Evolutionary conservation across 2,888 invertebrate genomes (phyloP).

Genomic region (Ophonus ardosiacus): DNA sequence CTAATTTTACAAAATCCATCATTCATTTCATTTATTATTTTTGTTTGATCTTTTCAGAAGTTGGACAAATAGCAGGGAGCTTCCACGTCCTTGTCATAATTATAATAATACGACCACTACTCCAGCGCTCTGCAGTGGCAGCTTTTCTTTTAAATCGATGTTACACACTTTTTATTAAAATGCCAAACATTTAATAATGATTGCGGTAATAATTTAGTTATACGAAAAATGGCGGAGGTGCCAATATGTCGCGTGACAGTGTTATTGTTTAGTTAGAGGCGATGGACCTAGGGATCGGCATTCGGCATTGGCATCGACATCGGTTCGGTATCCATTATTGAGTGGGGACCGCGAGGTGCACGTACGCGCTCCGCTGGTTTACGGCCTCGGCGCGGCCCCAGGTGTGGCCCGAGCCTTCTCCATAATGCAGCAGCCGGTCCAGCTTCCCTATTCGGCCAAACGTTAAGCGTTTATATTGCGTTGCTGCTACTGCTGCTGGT

Average conservation of each 20-base stretch:
- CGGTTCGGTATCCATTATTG: conserved; percentile 68
- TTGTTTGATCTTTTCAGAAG: conserved; percentile 13
- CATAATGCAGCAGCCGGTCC: conserved; percentile 61
- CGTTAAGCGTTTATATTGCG: conserved; percentile 53
- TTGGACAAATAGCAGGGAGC: neutral
- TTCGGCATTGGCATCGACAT: conserved; percentile 12
- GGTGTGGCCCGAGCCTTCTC: conserved; percentile 61
- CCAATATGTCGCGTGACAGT: neutral
- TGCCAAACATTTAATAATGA: too few species aligned
- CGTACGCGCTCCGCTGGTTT: conserved; percentile 66
- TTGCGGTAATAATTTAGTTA: too few species aligned
- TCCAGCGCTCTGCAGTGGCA: too few species aligned
- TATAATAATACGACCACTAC: too few species aligned
- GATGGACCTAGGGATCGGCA: conserved; percentile 19
- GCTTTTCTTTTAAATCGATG: too few species aligned
- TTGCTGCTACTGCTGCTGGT: neutral
- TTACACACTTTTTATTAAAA: too few species aligned
- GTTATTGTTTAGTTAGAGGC: conserved; percentile 29
- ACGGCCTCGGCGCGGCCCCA: conserved; percentile 60
- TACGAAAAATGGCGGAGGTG: too few species aligned
- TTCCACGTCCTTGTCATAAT: neutral
- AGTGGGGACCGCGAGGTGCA: conserved; percentile 67
- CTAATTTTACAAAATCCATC: conserved; percentile 25
- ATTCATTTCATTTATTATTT: conserved; percentile 26
- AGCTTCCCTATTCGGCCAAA: conserved; percentile 29